A percentile compares a stretch with the other conserved stretches of the same genome.
Evolutionary conservation across 2,113 vertebrate genomes (phyloP).

Genomic region (Elephas maximus): DNA sequence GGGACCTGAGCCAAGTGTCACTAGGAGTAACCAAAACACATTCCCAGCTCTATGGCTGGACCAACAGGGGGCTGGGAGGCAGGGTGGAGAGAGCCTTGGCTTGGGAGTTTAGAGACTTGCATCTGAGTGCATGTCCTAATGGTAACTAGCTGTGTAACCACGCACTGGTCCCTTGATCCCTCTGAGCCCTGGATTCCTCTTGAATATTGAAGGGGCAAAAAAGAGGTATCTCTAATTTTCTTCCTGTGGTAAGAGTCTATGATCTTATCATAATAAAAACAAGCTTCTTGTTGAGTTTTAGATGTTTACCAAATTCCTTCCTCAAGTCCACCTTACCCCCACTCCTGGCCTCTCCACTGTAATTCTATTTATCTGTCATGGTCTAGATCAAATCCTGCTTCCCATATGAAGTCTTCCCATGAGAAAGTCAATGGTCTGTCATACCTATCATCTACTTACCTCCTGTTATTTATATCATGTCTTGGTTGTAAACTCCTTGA

Average conservation of each 20-base stretch:
- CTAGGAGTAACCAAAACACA: constrained; percentile 22
- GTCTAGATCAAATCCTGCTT: not conserved
- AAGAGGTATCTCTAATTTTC: not conserved
- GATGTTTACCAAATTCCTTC: constrained; percentile 1
- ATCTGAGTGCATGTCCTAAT: not conserved
- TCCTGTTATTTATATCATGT: not conserved
- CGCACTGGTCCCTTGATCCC: not conserved
- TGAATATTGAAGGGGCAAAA: not conserved
- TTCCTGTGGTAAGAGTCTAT: not conserved
- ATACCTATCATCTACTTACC: not conserved
- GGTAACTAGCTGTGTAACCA: not conserved
- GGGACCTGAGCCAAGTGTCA: constrained; percentile 1
- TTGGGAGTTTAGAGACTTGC: not conserved
- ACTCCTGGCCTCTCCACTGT: not conserved
- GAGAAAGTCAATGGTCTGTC: not conserved
- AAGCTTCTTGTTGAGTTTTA: constrained; percentile 35
- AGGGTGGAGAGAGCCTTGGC: not conserved
- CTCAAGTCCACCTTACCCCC: not conserved
- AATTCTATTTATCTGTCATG: not conserved
- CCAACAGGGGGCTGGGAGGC: not conserved
- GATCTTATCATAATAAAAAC: constrained; percentile 11
- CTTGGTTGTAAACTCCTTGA: not conserved
- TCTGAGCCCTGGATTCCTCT: not conserved
- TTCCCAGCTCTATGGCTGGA: not conserved
- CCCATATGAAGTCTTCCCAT: not conserved